These are phyloP conservation scores for Sinella curviseta DNA, from an alignment of 1,140 invertebrate genomes.

Conservation along the genomic window DNA sequence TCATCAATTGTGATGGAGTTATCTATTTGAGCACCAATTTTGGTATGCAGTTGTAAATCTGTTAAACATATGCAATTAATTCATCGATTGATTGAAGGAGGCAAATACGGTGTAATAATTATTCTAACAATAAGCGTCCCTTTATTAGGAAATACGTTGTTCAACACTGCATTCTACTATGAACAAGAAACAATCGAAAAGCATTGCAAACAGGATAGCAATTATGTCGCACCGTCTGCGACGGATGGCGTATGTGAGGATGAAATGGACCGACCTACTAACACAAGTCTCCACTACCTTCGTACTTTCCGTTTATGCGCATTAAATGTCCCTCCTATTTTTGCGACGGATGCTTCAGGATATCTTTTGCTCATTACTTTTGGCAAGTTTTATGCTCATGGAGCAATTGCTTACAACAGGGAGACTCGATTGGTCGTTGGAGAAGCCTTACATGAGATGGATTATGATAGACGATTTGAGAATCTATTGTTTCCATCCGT, in stretches of 20 bases:
- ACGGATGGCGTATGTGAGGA: neutral
- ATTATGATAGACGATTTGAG: neutral
- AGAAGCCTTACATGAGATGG: neutral
- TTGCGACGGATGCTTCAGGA: neutral
- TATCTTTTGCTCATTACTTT: neutral
- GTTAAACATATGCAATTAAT: too few relatives aligned
- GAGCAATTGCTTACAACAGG: neutral
- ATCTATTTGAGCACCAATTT: conserved; percentile 3
- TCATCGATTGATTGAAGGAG: too few relatives aligned
- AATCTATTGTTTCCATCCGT: neutral
- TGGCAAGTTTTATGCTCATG: conserved; percentile 5
- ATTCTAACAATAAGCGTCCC: neutral
- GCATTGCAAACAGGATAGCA: neutral
- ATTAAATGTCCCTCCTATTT: neutral
- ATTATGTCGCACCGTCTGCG: neutral
- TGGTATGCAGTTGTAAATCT: too few relatives aligned
- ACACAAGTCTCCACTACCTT: neutral
- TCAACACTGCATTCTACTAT: neutral
- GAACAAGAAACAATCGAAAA: neutral
- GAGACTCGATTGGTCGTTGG: neutral
- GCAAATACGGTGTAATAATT: neutral
- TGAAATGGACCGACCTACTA: neutral
- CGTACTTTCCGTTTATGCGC: neutral
- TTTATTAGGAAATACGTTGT: neutral
- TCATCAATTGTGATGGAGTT: neutral